These are phyloP conservation scores for Tauraco erythrolophus DNA, from an alignment of 2,113 vertebrate species.

Conservation along the genomic window DNA sequence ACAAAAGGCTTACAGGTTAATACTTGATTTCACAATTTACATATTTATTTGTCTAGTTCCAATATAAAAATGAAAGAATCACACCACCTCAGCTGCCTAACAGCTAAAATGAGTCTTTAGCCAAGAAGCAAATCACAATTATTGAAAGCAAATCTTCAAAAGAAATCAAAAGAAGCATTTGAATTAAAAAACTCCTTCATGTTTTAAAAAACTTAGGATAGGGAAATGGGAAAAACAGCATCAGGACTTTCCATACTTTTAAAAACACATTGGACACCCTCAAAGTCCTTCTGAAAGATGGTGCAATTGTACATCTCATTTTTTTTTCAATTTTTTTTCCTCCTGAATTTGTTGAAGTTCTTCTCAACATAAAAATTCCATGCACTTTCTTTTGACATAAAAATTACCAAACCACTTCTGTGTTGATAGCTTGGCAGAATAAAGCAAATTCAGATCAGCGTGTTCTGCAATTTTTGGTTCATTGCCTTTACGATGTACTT, in stretches of 20 bases:
- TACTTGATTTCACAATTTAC: not conserved
- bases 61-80: not conserved
- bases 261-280: not conserved
- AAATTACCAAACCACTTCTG: not conserved
- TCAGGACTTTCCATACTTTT: not conserved
- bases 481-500: constrained; percentile 5
- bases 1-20: not conserved
- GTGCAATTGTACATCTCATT: not conserved
- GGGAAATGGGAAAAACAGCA: not conserved
- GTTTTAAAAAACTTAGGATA: not conserved
- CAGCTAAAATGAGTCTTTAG: not conserved
- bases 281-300: not conserved
- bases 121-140: not conserved
- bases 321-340: too few relatives aligned
- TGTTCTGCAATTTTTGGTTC: not conserved
- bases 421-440: not conserved
- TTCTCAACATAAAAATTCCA: not conserved
- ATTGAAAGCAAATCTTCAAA: not conserved
- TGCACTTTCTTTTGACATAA: not conserved
- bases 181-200: not conserved
- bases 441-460: not conserved
- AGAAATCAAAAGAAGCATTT: not conserved
- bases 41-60: not conserved
- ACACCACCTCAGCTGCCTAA: not conserved
- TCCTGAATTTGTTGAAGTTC: too few relatives aligned